Conservation (phyloP, 1,140 invertebrate species). For the Brachionus sp. region DNA sequence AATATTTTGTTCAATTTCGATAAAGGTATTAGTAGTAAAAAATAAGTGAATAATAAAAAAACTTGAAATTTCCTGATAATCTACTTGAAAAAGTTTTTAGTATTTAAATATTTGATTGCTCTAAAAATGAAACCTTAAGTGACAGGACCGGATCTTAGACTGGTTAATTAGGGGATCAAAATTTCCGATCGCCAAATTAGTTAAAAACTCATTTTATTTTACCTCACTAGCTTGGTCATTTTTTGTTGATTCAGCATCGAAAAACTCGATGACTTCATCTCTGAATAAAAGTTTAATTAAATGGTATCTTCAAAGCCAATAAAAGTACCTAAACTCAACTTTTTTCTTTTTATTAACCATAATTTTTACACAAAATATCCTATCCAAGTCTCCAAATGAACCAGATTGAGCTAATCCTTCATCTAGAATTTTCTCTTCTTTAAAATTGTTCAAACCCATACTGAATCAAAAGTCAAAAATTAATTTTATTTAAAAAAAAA, state of each 20-base stretch:
- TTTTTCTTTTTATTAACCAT: conserved; percentile 9
- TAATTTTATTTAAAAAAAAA: background rate
- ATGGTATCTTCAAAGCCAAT: background rate
- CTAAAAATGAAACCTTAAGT: too few relatives aligned
- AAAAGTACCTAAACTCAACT: conserved; percentile 21
- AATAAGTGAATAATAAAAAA: too few relatives aligned
- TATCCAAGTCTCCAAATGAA: background rate
- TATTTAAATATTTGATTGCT: too few relatives aligned
- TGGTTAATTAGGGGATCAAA: too few relatives aligned
- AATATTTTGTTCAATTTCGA: too few relatives aligned
- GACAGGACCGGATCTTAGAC: too few relatives aligned
- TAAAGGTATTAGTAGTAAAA: too few relatives aligned
- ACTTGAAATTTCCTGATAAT: too few relatives aligned
- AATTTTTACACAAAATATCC: background rate
- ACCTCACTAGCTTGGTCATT: background rate
- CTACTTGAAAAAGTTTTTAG: too few relatives aligned
- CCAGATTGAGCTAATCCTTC: background rate
- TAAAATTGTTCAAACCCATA: background rate
- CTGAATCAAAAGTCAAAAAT: background rate
- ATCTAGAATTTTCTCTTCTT: background rate
- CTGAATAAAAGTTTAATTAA: background rate
- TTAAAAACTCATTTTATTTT: too few relatives aligned
- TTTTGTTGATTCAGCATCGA: background rate
- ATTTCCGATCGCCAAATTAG: too few relatives aligned
- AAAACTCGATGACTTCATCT: background rate